Conservation (phyloP, 2,888 invertebrate species). For the Oscheius sp. region DNA sequence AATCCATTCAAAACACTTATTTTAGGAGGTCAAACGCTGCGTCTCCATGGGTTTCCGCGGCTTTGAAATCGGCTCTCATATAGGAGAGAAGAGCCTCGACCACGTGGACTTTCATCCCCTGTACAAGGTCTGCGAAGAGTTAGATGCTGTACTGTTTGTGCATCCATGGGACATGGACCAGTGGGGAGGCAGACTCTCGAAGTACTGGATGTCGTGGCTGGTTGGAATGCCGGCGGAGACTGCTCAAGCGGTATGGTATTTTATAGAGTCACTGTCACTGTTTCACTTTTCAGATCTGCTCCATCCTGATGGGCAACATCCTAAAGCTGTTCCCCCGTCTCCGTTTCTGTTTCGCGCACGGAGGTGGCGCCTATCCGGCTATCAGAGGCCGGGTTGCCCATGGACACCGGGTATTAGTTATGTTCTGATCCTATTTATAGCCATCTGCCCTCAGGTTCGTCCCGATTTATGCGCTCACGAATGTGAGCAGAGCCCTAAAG, state of each 20-base stretch:
- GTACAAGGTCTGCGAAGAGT: constrained; percentile 77
- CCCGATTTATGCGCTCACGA: constrained; percentile 78
- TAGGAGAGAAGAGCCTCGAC: constrained; percentile 78
- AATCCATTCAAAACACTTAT: background rate
- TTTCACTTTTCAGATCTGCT: constrained; percentile 73
- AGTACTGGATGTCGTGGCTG: constrained; percentile 79
- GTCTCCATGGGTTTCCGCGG: constrained; percentile 76
- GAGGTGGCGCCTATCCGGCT: constrained; percentile 77
- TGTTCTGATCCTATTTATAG: background rate
- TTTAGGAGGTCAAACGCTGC: constrained; percentile 76
- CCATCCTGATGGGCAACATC: constrained; percentile 77
- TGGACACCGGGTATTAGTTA: constrained; percentile 65
- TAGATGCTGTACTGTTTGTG: constrained; percentile 77
- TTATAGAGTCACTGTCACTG: no score
- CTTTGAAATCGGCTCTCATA: constrained; percentile 78
- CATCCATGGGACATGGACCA: constrained; percentile 79
- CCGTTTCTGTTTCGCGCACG: constrained; percentile 78
- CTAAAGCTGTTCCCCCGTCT: constrained; percentile 76
- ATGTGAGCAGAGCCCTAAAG: constrained; percentile 74
- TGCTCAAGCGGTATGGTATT: constrained; percentile 73
- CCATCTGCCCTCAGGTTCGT: constrained; percentile 74
- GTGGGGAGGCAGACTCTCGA: constrained; percentile 75
- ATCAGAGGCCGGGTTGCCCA: constrained; percentile 78
- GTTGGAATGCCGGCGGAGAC: constrained; percentile 79
- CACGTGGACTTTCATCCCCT: constrained; percentile 76